phyloP scores from a whole-genome alignment of 2,797 vertebrate species.

The Pangasius djambal region DNA sequence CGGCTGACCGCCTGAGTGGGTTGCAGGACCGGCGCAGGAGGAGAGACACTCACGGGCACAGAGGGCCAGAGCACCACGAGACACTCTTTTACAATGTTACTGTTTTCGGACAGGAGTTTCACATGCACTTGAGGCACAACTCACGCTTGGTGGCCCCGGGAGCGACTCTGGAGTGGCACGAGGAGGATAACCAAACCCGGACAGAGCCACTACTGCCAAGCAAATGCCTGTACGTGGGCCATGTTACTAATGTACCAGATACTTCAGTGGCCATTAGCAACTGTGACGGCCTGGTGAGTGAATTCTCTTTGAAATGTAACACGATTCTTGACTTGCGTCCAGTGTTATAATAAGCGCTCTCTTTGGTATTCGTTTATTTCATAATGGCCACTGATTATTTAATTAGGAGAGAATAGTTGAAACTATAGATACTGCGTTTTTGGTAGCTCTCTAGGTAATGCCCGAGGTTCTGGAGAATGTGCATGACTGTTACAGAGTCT shows the following conservation, averaged over 20 bases:
- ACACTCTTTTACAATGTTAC: conserved; percentile 97
- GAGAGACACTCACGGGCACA: conserved; percentile 64
- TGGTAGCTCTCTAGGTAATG: neutral
- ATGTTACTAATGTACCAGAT: conserved; percentile 84
- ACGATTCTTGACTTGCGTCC: conserved; percentile 9
- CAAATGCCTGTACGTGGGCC: conserved; percentile 91
- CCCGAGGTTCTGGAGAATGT: neutral
- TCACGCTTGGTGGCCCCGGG: conserved; percentile 92
- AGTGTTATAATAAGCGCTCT: conserved; percentile 1
- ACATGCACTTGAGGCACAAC: conserved; percentile 90
- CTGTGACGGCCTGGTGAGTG: conserved; percentile 96
- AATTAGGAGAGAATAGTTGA: neutral
- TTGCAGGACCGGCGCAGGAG: conserved; percentile 69
- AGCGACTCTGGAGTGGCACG: conserved; percentile 95
- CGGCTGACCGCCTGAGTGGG: conserved; percentile 63
- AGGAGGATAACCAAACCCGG: conserved; percentile 81
- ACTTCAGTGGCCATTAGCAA: conserved; percentile 96
- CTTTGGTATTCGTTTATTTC: neutral
- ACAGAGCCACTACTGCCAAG: conserved; percentile 85
- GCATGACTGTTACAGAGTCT: neutral
- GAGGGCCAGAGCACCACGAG: conserved; percentile 54
- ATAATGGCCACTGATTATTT: neutral
- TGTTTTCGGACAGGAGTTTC: conserved; percentile 93
- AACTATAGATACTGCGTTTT: neutral
- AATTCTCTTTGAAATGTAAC: conserved; percentile 6